phyloP scores from a whole-genome alignment of 1,140 invertebrate species.

The Popillia japonica region DNA sequence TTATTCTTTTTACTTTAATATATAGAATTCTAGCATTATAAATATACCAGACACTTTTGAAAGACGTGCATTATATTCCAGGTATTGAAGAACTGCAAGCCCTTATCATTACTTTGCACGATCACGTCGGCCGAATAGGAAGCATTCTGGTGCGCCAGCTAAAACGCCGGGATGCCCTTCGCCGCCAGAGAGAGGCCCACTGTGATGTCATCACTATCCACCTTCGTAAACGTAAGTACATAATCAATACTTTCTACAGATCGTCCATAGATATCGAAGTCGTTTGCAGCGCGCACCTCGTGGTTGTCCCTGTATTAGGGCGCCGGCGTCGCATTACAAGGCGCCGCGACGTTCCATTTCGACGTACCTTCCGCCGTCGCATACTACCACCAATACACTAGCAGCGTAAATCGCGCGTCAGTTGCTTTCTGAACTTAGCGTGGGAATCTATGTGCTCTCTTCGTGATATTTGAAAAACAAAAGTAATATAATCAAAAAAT shows the following conservation, averaged over 20 bases:
- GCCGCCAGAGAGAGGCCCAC: conserved; percentile 56
- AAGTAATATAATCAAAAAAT: not conserved
- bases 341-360: conserved; percentile 35
- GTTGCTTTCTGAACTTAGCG: conserved; percentile 15
- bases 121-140: conserved; percentile 45
- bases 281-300: not conserved
- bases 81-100: conserved; percentile 42
- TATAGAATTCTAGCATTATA: not conserved
- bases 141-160: conserved; percentile 54
- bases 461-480: conserved; percentile 9
- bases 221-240: conserved; percentile 54
- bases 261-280: conserved; percentile 9
- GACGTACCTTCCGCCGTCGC: conserved; percentile 16
- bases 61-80: conserved; percentile 29
- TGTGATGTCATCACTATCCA: conserved; percentile 55
- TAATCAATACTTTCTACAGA: conserved; percentile 43
- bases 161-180: conserved; percentile 58
- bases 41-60: too few relatives aligned
- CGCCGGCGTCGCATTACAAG: not conserved
- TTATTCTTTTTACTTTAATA: too few relatives aligned
- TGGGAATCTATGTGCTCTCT: not conserved
- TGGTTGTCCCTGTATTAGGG: not conserved
- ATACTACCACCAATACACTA: not conserved
- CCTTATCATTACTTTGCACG: conserved; percentile 42
- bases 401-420: not conserved